phyloP scores from a whole-genome alignment of 2,113 vertebrate species.

The Danio rerio region DNA sequence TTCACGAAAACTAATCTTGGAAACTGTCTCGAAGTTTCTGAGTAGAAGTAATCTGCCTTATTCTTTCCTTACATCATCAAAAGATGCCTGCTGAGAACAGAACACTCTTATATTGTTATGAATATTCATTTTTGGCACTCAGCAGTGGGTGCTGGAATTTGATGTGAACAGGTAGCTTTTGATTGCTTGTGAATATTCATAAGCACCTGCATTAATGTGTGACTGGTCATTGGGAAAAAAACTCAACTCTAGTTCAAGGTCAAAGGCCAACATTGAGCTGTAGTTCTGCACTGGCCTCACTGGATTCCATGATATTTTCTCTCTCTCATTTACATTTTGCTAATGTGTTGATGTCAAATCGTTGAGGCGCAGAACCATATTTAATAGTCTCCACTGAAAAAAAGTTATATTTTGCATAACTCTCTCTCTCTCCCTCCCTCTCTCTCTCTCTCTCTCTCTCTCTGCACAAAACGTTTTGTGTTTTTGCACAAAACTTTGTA shows the following conservation, averaged over 20 bases:
- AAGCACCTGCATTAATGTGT: background rate
- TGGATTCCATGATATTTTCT: background rate
- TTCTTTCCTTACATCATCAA: background rate
- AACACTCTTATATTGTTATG: background rate
- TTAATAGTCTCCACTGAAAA: background rate
- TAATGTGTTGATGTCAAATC: constrained; percentile 11
- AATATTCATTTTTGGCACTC: constrained; percentile 3
- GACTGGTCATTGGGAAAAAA: background rate
- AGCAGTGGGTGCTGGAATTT: background rate
- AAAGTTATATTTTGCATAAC: too few species aligned
- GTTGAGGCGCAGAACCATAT: background rate
- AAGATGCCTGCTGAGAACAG: constrained; percentile 5
- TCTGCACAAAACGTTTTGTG: too few species aligned
- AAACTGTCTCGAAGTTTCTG: background rate
- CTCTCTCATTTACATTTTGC: background rate
- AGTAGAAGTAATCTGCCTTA: background rate
- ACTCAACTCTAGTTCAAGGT: background rate
- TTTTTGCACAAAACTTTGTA: too few species aligned
- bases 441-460: too few species aligned
- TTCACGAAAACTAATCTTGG: background rate
- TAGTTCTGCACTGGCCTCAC: background rate
- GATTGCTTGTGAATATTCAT: background rate
- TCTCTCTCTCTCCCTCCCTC: too few species aligned
- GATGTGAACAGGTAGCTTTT: background rate
- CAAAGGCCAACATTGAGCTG: background rate